Evolutionary conservation across 2,797 vertebrate genomes (phyloP).

Genomic region (Darevskia mixta): DNA sequence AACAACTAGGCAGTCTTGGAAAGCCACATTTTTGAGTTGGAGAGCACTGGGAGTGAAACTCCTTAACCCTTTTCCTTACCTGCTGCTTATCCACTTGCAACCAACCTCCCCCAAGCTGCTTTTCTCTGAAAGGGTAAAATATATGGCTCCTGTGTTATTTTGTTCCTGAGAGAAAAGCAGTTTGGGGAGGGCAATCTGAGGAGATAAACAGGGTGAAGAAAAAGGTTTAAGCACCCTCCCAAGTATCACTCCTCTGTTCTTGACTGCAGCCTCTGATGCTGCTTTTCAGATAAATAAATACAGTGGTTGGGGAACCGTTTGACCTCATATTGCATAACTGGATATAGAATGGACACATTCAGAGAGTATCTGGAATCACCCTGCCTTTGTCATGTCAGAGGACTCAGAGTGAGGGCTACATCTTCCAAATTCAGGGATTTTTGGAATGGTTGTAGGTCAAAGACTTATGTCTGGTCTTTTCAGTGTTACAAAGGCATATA

Average conservation of each 20-base stretch:
- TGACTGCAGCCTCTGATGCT: not conserved
- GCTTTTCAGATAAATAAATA: not conserved
- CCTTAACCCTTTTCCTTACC: not conserved
- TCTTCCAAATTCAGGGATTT: not conserved
- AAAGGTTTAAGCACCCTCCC: not conserved
- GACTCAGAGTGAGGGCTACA: not conserved
- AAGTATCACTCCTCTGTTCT: no score
- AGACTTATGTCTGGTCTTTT: not conserved
- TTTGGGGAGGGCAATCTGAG: not conserved
- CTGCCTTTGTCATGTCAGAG: not conserved
- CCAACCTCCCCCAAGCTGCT: not conserved
- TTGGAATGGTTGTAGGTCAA: not conserved
- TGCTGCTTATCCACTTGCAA: not conserved
- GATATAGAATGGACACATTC: not conserved
- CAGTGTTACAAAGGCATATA: not conserved
- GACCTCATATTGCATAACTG: no score
- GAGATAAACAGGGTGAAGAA: not conserved
- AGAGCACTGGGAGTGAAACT: not conserved
- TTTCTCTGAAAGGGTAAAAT: not conserved
- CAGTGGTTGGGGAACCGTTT: not conserved
- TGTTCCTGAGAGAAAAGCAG: not conserved
- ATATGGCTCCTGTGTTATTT: not conserved
- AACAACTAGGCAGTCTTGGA: no score
- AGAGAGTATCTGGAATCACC: not conserved
- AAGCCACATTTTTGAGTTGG: not conserved